Evolutionary conservation across 2,888 invertebrate species (phyloP), one percentile per base, ranked within the genome.

Genomic region (Phaedon cochleariae): DNA sequence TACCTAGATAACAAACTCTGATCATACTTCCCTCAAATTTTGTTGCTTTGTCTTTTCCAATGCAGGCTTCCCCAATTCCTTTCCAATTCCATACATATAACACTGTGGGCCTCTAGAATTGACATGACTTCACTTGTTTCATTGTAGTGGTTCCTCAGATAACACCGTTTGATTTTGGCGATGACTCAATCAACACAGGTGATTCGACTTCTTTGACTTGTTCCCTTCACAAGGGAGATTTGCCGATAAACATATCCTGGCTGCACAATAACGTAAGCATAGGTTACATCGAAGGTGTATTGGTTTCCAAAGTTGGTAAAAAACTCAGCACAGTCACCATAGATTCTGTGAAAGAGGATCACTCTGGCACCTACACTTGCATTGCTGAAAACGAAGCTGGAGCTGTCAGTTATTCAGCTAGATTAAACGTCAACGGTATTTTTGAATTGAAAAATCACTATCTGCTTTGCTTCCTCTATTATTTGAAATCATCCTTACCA

Each of bases 201-300:
- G 92, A 92, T 81, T 86, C 90, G 80, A 88, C 89, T 54, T 87
- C 90, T 67, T 85, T 88, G 20, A 88, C 87, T 60, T 92, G 92
- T 80, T 86, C 90, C 63, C 88, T 90, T 59, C 86, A 87, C 64
- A 91, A 92, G 82, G 92, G 92, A 52, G 92, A 92, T 81, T 82
- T 89, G 54, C 90, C 90, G n/a, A 85, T 90, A 53, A 85, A 86
- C 62, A 86, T 91, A 51, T 81, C 84, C 18, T 91, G 90, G 90
- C 83, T 85, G 18, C 86, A 89, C 72, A 88, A 87, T 60, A 72
- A 76, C 54, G 49, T 62, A 10, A 68, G 68, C 61, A 64, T 76
- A n/a, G 70, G 59, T 6, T 65, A 68, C 37, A 64, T 77, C 69
- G 75, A 73, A 65, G 85, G 85, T 58, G 83, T 85, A 37, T 82